Conservation (phyloP, 2,113 vertebrate species). For the Turnix velox region DNA sequence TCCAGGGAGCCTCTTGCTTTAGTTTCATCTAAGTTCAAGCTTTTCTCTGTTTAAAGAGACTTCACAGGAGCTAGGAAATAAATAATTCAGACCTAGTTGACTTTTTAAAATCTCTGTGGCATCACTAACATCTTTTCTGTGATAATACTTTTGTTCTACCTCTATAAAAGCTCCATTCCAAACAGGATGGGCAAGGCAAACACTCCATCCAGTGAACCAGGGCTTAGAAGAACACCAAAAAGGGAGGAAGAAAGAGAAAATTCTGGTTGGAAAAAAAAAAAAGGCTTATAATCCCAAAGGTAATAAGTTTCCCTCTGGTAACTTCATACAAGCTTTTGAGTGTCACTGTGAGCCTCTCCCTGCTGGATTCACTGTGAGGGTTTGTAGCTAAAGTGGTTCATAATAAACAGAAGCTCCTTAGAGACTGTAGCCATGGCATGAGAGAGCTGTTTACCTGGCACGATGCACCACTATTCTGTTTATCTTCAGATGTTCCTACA, state of each 20-base stretch:
- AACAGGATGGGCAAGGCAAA: constrained; percentile 55
- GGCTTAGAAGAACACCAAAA: constrained; percentile 29
- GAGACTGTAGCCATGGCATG: constrained; percentile 70
- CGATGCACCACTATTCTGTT: constrained; percentile 33
- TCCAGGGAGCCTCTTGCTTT: neutral
- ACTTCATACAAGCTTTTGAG: neutral
- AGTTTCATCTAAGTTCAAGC: neutral
- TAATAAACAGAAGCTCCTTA: constrained; percentile 70
- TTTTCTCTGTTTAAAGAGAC: neutral
- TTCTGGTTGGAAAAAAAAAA: neutral
- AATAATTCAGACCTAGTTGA: neutral
- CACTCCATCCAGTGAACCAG: constrained; percentile 54
- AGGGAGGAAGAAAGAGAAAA: constrained; percentile 49
- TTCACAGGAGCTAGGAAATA: neutral
- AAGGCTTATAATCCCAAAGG: constrained; percentile 35
- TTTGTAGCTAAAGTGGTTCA: constrained; percentile 48
- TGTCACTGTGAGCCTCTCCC: neutral
- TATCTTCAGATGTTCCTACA: constrained; percentile 23
- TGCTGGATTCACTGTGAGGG: neutral
- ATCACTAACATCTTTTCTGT: neutral
- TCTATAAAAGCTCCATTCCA: constrained; percentile 71
- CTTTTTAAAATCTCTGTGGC: neutral
- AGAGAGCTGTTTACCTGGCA: constrained; percentile 59
- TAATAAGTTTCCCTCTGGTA: constrained; percentile 30
- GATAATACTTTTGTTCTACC: constrained; percentile 28